Conservation (phyloP, 2,113 vertebrate species). For the Vanacampus margaritifer region DNA sequence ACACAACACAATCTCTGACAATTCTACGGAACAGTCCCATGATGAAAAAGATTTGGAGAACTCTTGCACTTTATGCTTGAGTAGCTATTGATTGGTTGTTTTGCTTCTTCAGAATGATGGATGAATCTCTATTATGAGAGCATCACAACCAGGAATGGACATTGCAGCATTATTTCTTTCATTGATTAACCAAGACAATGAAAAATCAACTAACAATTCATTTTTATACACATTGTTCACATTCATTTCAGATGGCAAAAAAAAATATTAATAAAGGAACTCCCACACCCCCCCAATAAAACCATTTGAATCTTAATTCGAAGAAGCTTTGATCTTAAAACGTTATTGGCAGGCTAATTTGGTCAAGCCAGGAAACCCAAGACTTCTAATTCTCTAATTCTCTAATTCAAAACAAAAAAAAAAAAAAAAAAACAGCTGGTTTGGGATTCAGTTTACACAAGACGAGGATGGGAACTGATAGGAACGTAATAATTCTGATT, state of each 20-base stretch:
- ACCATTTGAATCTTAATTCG: no score
- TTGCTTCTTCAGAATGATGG: neutral
- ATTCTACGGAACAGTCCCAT: slow-evolving; percentile 1
- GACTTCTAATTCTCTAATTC: no score
- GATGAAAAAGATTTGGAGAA: neutral
- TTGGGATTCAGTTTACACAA: no score
- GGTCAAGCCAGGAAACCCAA: no score
- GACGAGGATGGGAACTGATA: no score
- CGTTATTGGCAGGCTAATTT: no score
- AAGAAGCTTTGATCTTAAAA: no score
- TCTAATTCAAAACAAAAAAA: no score
- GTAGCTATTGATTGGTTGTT: slow-evolving; percentile 4
- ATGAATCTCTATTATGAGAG: neutral
- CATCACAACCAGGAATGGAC: neutral
- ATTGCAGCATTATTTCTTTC: neutral
- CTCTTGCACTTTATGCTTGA: slow-evolving; percentile 3
- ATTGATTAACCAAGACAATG: neutral
- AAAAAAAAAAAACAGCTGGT: no score
- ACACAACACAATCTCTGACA: neutral
- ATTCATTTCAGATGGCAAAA: neutral
- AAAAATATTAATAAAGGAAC: no score
- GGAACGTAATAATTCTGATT: no score
- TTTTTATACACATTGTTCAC: neutral
- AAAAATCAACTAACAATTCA: neutral
- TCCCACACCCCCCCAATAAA: no score